These are phyloP conservation scores for Tupaia chinensis DNA, from an alignment of 2,113 vertebrate genomes.

Conservation along the genomic window DNA sequence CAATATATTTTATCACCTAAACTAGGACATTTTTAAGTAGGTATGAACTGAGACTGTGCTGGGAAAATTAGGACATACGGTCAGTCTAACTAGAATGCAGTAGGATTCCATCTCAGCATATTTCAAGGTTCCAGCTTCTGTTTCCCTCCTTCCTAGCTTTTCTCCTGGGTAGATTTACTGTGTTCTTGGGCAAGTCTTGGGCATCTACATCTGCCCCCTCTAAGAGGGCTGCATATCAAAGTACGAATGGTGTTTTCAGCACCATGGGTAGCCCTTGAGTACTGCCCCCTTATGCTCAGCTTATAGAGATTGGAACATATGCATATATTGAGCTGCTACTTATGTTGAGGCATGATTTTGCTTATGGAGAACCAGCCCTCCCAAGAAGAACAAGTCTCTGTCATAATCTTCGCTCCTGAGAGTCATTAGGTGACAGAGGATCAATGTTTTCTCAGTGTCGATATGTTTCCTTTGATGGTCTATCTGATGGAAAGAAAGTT, in stretches of 20 bases:
- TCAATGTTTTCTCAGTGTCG: background rate
- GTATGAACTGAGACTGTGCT: background rate
- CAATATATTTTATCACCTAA: background rate
- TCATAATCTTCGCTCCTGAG: background rate
- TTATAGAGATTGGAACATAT: background rate
- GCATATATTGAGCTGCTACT: background rate
- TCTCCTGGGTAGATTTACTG: background rate
- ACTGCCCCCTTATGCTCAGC: background rate
- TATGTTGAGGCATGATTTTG: background rate
- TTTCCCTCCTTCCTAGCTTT: background rate
- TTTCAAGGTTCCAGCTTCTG: background rate
- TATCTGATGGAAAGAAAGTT: conserved; percentile 16
- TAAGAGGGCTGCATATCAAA: background rate
- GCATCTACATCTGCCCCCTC: background rate
- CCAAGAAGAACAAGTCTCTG: background rate
- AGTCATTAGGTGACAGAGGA: background rate
- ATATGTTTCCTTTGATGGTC: background rate
- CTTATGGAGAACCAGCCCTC: background rate
- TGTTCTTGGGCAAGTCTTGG: background rate
- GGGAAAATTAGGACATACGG: background rate
- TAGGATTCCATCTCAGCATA: background rate
- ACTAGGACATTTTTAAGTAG: background rate
- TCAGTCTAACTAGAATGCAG: background rate
- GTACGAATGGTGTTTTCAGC: background rate
- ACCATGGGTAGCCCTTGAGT: background rate